A percentile compares a stretch with the other conserved stretches of the same genome.
These are phyloP conservation scores for rat (Rattus norvegicus) DNA, from an alignment of 2,113 vertebrate species.

Conservation along the genomic window DNA sequence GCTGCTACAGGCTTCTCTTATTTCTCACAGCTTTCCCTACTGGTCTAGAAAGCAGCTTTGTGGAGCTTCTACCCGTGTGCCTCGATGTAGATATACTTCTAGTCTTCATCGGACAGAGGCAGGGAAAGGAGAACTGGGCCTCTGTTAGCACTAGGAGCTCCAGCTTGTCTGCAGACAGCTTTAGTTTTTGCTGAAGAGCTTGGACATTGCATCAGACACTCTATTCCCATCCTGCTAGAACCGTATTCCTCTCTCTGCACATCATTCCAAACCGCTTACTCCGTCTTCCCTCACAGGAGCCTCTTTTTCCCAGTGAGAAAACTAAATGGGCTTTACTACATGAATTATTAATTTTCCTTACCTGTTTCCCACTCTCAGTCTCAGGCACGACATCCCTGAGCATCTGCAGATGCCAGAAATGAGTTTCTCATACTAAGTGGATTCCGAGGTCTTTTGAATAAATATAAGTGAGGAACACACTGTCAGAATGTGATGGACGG, in stretches of 20 bases:
- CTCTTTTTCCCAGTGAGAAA: slow-evolving; percentile 26
- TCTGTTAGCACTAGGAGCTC: not conserved
- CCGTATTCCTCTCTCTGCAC: not conserved
- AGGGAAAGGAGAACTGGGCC: not conserved
- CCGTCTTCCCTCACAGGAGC: slow-evolving; percentile 3
- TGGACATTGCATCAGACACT: not conserved
- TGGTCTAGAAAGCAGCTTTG: not conserved
- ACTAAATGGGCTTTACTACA: slow-evolving; percentile 27
- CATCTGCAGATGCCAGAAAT: slow-evolving; percentile 56
- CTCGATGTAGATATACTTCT: not conserved
- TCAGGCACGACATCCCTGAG: rapidly evolving
- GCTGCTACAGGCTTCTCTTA: not conserved
- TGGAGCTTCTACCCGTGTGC: not conserved
- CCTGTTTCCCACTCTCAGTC: not conserved
- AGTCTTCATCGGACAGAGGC: not conserved
- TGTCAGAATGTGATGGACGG: slow-evolving; percentile 40
- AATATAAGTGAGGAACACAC: slow-evolving; percentile 6
- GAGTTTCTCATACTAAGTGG: slow-evolving; percentile 58
- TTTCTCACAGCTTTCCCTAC: not conserved
- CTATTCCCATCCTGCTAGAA: not conserved
- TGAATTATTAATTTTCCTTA: slow-evolving; percentile 63
- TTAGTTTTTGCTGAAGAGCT: not conserved
- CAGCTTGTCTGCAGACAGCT: not conserved
- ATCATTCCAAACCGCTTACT: not conserved
- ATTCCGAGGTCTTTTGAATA: slow-evolving; percentile 45